Evolutionary conservation across 2,113 vertebrate genomes (phyloP), one percentile per base, ranked within the genome.

Genomic region (Sorex fumeus): DNA sequence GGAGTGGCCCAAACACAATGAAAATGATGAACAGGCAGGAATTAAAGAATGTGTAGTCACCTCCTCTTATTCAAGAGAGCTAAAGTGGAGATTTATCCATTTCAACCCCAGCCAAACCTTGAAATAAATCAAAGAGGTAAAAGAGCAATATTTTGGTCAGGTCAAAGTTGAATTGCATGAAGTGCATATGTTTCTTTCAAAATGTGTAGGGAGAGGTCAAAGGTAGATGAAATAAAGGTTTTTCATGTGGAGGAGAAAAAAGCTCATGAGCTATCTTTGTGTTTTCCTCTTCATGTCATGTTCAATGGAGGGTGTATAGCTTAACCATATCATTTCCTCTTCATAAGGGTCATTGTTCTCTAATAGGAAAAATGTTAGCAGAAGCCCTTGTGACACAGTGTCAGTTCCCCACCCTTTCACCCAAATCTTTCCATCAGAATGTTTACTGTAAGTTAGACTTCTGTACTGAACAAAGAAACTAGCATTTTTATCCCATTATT

Each of bases 401-500:
- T 84, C 70, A 84, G 66, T 25, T 71, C 76, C 60, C 87, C 81
- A 57, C 70, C 50, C 77, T 93, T 75, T 80, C 81, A 77, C 94
- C 86, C 76, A 94, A 93, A 66, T 53, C 94, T 88, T 96, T 83
- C 91, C 94, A 53, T 94, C 86, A 77, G 34, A 92, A 53, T 62
- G 66, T 71, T 96, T 94, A 93, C 79, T 93, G 88, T 93, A 88
- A 94, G 79, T 86, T 91, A 84, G 91, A 88, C 90, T 94, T 90
- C 90, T 91, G 81, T 47, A 67, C 64, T 32, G 70, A 91, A 95
- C 81, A 93, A 93, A 95, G 67, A 94, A 71, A 76, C 28, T 83
- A 75, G 64, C 50, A 93, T 90, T 95, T 47, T 94, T 90, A 90
- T 93, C 95, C 60, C 64, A 96, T 76, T 95, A 90, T 90, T 76